Conservation (phyloP, 2,113 vertebrate species). For the Falcunculus frontatus region DNA sequence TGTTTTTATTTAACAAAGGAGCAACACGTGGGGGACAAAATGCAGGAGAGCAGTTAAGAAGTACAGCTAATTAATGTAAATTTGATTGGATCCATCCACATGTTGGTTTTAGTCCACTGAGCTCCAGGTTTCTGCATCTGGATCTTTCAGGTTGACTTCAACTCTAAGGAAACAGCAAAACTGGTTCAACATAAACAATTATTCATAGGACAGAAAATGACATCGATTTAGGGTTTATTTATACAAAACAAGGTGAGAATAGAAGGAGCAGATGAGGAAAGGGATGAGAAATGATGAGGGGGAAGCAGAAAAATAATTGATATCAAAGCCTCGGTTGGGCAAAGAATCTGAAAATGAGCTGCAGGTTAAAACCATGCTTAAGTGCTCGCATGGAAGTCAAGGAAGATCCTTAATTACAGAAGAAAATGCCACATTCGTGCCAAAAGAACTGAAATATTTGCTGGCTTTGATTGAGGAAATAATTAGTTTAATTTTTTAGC, state of each 20-base stretch:
- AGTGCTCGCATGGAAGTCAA: rapidly evolving
- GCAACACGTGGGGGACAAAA: rapidly evolving
- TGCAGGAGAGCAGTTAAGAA: background rate
- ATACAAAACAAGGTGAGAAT: background rate
- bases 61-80: background rate
- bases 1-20: background rate
- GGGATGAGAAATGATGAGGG: background rate
- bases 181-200: background rate
- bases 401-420: background rate
- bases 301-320: background rate
- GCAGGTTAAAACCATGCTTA: background rate
- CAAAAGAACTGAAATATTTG: background rate
- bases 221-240: background rate
- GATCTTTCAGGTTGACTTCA: background rate
- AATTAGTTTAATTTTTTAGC: background rate
- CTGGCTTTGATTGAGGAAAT: background rate
- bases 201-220: background rate
- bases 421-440: background rate
- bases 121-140: background rate
- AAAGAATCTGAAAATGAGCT: background rate
- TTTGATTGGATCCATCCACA: background rate
- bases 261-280: background rate
- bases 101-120: background rate
- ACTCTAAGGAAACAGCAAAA: background rate
- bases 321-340: background rate